Conservation (phyloP, 2,888 invertebrate genomes). For the Mesorhabditis spiculigera region DNA sequence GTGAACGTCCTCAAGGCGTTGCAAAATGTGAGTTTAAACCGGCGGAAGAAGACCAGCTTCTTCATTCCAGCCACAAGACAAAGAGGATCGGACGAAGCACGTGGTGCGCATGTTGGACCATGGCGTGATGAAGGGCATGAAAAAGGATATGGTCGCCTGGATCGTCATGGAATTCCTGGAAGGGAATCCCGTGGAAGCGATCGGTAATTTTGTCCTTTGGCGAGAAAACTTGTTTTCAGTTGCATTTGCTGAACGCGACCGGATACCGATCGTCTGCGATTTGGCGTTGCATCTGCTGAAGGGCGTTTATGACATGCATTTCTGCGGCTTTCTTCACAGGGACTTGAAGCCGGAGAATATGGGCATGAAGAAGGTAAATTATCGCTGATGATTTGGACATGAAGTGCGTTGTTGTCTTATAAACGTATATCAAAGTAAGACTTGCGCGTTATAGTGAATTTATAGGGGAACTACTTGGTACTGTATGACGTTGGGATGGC, state of each 20-base stretch:
- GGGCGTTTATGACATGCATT: slow-evolving; percentile 22
- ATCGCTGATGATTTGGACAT: too few species aligned
- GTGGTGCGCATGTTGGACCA: too few species aligned
- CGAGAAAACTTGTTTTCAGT: neutral
- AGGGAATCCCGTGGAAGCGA: slow-evolving; percentile 15
- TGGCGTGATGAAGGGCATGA: too few species aligned
- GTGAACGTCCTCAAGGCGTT: too few species aligned
- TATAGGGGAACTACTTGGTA: slow-evolving; percentile 17
- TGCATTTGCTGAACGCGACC: slow-evolving; percentile 12
- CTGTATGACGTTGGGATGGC: slow-evolving; percentile 26
- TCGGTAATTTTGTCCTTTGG: slow-evolving; percentile 5
- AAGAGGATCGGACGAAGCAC: too few species aligned
- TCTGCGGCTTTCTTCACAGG: slow-evolving; percentile 17
- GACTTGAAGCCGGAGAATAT: slow-evolving; percentile 25
- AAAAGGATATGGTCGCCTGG: neutral
- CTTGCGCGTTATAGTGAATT: too few species aligned
- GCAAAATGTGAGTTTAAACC: too few species aligned
- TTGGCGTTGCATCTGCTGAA: slow-evolving; percentile 15
- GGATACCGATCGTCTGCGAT: slow-evolving; percentile 20
- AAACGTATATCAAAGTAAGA: too few species aligned
- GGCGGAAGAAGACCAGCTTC: too few species aligned
- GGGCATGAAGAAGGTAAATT: slow-evolving; percentile 18
- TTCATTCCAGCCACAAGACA: too few species aligned
- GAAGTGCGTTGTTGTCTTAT: too few species aligned
- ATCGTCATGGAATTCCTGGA: slow-evolving; percentile 18